These are phyloP conservation scores for Dynastes grantii DNA, from an alignment of 2,888 invertebrate genomes.

Conservation along the genomic window DNA sequence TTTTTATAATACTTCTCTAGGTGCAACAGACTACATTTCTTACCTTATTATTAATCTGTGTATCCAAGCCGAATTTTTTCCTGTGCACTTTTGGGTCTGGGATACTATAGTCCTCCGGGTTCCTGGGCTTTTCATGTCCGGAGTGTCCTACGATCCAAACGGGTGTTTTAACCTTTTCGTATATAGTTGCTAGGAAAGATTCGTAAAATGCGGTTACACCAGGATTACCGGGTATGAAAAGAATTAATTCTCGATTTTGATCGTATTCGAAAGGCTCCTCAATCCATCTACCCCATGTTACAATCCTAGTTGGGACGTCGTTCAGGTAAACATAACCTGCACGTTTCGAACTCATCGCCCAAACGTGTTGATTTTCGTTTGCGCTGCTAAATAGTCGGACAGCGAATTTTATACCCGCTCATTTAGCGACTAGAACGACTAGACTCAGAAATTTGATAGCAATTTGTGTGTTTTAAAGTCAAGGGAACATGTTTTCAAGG, in stretches of 20 bases:
- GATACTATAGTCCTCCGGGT: constrained; percentile 70
- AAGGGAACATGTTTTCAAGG: too few species aligned
- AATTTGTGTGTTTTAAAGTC: too few species aligned
- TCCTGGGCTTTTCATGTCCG: constrained; percentile 84
- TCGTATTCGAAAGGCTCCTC: constrained; percentile 74
- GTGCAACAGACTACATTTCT: not conserved
- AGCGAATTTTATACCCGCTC: too few species aligned
- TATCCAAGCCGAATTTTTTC: constrained; percentile 81
- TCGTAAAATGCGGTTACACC: constrained; percentile 88
- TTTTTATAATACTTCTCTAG: not conserved
- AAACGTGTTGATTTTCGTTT: not conserved
- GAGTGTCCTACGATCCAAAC: constrained; percentile 88
- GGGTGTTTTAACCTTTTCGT: constrained; percentile 76
- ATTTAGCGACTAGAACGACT: too few species aligned
- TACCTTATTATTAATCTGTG: constrained; percentile 87
- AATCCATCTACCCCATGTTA: constrained; percentile 81
- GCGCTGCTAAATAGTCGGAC: not conserved
- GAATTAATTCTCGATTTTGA: constrained; percentile 76
- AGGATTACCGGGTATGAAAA: constrained; percentile 91
- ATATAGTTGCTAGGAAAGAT: constrained; percentile 79
- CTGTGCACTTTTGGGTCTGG: constrained; percentile 73
- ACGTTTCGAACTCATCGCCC: constrained; percentile 60
- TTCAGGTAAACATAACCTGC: constrained; percentile 74
- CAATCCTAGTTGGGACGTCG: constrained; percentile 80
- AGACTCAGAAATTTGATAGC: too few species aligned